Percentiles rank a stretch among this genome's conserved stretches.
Conservation (phyloP, 2,797 vertebrate genomes). For the Myotis myotis region DNA sequence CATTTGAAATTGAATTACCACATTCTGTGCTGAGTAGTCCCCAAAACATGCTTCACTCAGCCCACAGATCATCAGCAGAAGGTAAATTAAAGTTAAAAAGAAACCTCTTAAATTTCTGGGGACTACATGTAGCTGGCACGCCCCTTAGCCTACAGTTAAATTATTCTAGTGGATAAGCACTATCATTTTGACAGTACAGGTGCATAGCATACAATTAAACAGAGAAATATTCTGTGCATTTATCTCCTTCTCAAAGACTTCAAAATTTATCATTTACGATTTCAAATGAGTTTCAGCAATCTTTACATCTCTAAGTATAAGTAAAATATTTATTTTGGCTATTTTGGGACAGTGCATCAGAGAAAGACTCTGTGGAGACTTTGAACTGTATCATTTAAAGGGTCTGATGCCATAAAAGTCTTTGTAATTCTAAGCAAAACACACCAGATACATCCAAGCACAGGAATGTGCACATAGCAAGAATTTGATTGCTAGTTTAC, state of each 20-base stretch:
- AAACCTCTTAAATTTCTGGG: not conserved
- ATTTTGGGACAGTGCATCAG: not conserved
- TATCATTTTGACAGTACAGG: not conserved
- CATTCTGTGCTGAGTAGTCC: not conserved
- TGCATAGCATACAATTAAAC: not conserved
- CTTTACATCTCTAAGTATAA: conserved; percentile 34
- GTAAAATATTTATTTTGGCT: conserved; percentile 53
- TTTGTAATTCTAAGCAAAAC: conserved; percentile 14
- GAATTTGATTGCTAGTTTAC: not conserved
- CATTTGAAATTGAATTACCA: conserved; percentile 31
- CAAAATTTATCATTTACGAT: not conserved
- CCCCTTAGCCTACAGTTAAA: not conserved
- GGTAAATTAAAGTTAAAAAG: conserved; percentile 16
- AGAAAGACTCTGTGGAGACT: not conserved
- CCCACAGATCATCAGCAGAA: not conserved
- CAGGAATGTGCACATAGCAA: not conserved
- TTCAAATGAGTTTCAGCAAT: not conserved
- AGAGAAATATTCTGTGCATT: not conserved
- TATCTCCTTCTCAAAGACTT: conserved; percentile 7
- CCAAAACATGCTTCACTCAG: not conserved
- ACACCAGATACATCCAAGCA: not conserved
- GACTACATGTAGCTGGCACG: not conserved
- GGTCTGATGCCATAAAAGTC: conserved; percentile 5
- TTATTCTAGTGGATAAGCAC: not conserved
- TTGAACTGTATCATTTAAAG: conserved; percentile 38